Evolutionary conservation across 1,140 invertebrate genomes (phyloP), one percentile per base, ranked within the genome.

Genomic region (Drosophila kurseongensis): DNA sequence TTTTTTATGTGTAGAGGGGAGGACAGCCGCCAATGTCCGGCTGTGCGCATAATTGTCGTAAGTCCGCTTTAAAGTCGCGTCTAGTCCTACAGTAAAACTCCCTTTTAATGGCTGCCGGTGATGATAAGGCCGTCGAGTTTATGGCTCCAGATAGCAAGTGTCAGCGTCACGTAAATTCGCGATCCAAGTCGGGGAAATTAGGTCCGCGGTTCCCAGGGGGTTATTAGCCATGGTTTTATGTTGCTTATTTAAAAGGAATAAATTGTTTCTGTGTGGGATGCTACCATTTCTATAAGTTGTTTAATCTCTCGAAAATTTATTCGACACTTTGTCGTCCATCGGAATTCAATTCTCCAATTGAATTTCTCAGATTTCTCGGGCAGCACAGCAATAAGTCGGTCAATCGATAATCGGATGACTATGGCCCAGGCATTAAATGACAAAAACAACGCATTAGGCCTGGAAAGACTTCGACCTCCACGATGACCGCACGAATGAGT

Each of bases 71-170:
- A 86, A 78, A 77, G 54, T 68, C 41, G 65, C 59, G 60, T 40
- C 65, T 47, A 62, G 62, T 35, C 40, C 61, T 57, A 67, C 65
- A 89, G 65, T 89, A 89, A 89, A 89, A 89, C 77, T 74, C 59
- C 67, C 69, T 75, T 89, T 89, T 89, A 89, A 89, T 78, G 68
- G 61, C 77, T 51, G 27, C 13, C 69, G 48, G 56, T 66, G 58
- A 78, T 78, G 77, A 89, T 89, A 89, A 89, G 84, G 38, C 80
- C 66, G 16, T 12, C 67, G 59, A 88, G 80, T 88, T 88, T 88
- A 88, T 88, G 79, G 84, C 79, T 89, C 60, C 60, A 88, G 76
- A 88, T 88, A 88, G 73, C 83, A 88, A 88, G 84, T 83, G 83
- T 88, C 83, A 88, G 68, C 41, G 68, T 74, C 83, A 88, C 83